Conservation (phyloP, 1,140 invertebrate species). For the Drosophila nannoptera region DNA sequence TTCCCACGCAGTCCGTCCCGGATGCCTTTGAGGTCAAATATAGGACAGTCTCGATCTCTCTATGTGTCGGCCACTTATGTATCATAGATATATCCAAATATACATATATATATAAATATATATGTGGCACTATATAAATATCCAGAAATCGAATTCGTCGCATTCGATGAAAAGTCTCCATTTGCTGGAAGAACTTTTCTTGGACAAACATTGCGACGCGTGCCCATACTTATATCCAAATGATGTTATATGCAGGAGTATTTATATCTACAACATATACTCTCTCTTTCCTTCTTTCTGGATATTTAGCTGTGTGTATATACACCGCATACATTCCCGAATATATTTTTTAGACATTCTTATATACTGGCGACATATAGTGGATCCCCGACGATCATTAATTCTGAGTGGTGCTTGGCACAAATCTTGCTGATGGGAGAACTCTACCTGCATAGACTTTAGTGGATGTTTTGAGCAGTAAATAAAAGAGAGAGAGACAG, state of each 20-base stretch:
- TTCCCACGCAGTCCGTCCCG: constrained; percentile 64
- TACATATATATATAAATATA: constrained; percentile 5
- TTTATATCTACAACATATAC: constrained; percentile 38
- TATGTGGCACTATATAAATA: constrained; percentile 6
- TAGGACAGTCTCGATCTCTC: constrained; percentile 56
- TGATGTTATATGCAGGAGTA: constrained; percentile 33
- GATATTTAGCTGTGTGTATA: background rate
- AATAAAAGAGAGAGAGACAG: constrained; percentile 19
- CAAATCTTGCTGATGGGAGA: constrained; percentile 6
- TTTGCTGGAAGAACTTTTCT: constrained; percentile 39
- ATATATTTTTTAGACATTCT: constrained; percentile 6
- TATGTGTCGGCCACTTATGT: constrained; percentile 27
- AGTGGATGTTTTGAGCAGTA: constrained; percentile 20
- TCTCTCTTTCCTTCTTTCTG: background rate
- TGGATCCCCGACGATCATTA: constrained; percentile 20
- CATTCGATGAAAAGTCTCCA: constrained; percentile 11
- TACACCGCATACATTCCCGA: constrained; percentile 16
- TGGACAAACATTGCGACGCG: constrained; percentile 36
- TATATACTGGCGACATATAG: constrained; percentile 14
- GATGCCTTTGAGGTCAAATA: constrained; percentile 70
- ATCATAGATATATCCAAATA: constrained; percentile 6
- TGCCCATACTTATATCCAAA: constrained; percentile 47
- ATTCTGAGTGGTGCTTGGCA: constrained; percentile 28
- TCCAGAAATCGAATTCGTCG: constrained; percentile 29
- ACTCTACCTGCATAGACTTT: constrained; percentile 32